Conservation (phyloP, 2,797 vertebrate genomes). For the Neomorphus geoffroyi region DNA sequence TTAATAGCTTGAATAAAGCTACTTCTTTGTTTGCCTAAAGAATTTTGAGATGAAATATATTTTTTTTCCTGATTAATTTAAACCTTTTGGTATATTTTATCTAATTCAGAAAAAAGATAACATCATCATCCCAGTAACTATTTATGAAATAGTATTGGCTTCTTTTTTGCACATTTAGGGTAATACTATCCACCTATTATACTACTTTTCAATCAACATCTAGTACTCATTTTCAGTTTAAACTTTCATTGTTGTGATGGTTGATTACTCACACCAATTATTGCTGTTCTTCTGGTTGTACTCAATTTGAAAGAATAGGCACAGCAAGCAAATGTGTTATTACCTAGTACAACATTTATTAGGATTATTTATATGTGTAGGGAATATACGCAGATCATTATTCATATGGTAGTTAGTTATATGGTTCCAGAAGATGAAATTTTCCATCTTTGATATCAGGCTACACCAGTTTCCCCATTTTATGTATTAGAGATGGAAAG, state of each 20-base stretch:
- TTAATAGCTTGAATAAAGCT: neutral
- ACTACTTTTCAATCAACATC: neutral
- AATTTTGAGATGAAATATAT: neutral
- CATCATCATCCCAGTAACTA: neutral
- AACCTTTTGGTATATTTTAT: neutral
- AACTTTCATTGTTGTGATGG: neutral
- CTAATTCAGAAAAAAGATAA: neutral
- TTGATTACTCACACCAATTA: slow-evolving; percentile 44
- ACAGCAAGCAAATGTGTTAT: neutral
- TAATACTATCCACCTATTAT: neutral
- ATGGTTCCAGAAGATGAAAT: neutral
- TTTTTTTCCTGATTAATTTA: neutral
- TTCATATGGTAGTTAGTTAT: neutral
- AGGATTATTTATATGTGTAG: neutral
- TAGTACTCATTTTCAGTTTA: neutral
- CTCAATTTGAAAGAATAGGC: neutral
- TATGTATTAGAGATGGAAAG: neutral
- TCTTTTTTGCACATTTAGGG: neutral
- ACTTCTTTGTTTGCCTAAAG: neutral
- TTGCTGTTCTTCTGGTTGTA: neutral
- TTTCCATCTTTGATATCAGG: neutral
- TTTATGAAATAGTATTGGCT: neutral
- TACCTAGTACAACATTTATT: neutral
- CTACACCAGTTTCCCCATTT: neutral
- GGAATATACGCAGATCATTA: neutral